Evolutionary conservation across 1,140 invertebrate genomes (phyloP).

Genomic region (Cryptotermes secundus): DNA sequence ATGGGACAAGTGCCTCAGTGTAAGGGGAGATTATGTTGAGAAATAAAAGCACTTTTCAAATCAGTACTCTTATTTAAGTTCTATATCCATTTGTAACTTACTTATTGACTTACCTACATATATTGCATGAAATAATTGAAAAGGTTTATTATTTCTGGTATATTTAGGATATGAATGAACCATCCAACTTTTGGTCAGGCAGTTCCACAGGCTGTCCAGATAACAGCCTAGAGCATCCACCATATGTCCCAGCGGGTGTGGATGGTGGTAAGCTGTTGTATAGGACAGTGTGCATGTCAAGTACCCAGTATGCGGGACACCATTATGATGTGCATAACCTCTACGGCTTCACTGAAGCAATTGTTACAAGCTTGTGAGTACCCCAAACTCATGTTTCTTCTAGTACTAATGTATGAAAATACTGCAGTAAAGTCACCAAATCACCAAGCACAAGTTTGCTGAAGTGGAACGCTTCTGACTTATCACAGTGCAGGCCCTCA

Average conservation of each 20-base stretch:
- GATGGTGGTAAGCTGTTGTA: constrained; percentile 57
- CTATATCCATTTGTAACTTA: too few species aligned
- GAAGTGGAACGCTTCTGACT: too few species aligned
- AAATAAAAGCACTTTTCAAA: too few species aligned
- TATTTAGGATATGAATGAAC: constrained; percentile 81
- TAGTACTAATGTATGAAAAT: background rate
- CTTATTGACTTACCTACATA: too few species aligned
- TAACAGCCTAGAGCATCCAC: constrained; percentile 65
- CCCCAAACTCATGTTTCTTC: background rate
- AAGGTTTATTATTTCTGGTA: too few species aligned
- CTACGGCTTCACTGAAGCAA: constrained; percentile 33
- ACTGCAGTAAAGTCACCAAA: background rate
- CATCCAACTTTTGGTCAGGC: constrained; percentile 78
- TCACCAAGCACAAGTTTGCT: background rate
- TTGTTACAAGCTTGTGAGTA: constrained; percentile 34
- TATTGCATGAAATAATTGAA: too few species aligned
- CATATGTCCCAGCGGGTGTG: constrained; percentile 64
- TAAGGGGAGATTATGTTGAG: too few species aligned
- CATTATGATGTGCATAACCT: constrained; percentile 64
- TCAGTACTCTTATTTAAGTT: too few species aligned
- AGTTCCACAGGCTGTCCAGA: constrained; percentile 55
- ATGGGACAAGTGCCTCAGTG: too few species aligned
- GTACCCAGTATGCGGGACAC: constrained; percentile 62
- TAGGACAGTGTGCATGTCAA: constrained; percentile 83
- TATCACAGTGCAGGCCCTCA: too few species aligned